These are phyloP conservation scores for Drosophila diplacantha DNA, from an alignment of 2,888 invertebrate species.

Conservation along the genomic window DNA sequence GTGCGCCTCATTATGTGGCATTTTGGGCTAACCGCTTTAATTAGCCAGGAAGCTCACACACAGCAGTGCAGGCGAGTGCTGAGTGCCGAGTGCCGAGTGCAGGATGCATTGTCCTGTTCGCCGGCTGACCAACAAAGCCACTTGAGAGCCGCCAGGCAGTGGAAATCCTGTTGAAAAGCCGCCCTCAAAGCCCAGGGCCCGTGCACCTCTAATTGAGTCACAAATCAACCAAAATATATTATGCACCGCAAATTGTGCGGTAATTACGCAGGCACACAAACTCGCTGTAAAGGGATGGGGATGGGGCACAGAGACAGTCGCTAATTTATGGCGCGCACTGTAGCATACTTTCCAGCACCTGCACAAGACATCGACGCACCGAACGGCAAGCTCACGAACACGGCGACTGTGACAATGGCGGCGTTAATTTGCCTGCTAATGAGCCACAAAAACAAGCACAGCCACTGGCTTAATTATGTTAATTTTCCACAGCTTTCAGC, in stretches of 20 bases:
- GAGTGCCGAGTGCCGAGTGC: constrained; percentile 54
- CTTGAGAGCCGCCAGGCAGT: constrained; percentile 55
- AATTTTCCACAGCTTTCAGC: constrained; percentile 40
- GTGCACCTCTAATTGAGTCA: constrained; percentile 76
- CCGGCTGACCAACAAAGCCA: constrained; percentile 61
- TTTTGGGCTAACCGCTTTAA: constrained; percentile 74
- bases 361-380: constrained; percentile 44
- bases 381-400: constrained; percentile 16
- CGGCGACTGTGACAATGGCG: constrained; percentile 32
- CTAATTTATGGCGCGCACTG: constrained; percentile 74
- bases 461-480: constrained; percentile 59
- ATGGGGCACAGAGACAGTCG: constrained; percentile 35
- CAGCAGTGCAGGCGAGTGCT: constrained; percentile 37
- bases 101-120: constrained; percentile 63
- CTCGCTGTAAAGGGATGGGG: background rate
- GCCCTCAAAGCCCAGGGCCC: constrained; percentile 26
- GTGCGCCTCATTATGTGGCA: constrained; percentile 74
- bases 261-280: constrained; percentile 54
- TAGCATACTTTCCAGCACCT: constrained; percentile 69
- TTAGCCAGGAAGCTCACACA: constrained; percentile 58
- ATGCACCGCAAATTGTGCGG: constrained; percentile 70
- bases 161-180: constrained; percentile 49
- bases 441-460: constrained; percentile 60
- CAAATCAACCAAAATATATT: constrained; percentile 76
- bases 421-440: constrained; percentile 74